These are phyloP conservation scores for Bombus ignitus DNA, from an alignment of 1,140 invertebrate genomes.

Conservation along the genomic window DNA sequence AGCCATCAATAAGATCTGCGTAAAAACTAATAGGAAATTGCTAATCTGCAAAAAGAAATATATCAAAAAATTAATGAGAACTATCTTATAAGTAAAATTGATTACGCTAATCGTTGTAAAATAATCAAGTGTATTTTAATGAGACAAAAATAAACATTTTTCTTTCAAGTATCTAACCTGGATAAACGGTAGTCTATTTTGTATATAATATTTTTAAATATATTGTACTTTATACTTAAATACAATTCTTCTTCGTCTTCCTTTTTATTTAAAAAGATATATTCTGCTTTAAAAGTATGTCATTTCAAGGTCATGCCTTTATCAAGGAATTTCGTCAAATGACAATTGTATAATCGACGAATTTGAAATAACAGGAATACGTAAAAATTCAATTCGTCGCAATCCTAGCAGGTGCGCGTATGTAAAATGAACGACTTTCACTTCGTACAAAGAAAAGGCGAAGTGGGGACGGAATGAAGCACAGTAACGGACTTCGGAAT, in stretches of 20 bases:
- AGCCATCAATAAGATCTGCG: conserved; percentile 49
- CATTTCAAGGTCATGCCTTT: background rate
- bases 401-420: background rate
- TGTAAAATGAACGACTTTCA: conserved; percentile 57
- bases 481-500: conserved; percentile 23
- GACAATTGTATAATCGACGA: background rate
- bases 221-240: background rate
- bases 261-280: background rate
- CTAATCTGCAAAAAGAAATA: conserved; percentile 6
- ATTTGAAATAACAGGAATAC: too few species aligned
- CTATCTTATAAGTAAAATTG: background rate
- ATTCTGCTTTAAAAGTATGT: too few species aligned
- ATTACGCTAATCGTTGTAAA: background rate
- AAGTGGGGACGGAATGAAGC: conserved; percentile 18
- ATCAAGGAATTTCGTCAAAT: background rate
- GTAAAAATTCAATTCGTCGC: background rate
- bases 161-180: too few species aligned
- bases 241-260: background rate
- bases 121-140: background rate
- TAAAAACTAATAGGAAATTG: background rate
- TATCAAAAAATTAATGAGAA: background rate
- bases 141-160: background rate
- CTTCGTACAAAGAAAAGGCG: conserved; percentile 12
- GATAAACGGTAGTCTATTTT: background rate
- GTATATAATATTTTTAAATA: background rate